Base-by-base conservation (phyloP, 2,797 vertebrate genomes). In the Rousettus madagascariensis region DNA sequence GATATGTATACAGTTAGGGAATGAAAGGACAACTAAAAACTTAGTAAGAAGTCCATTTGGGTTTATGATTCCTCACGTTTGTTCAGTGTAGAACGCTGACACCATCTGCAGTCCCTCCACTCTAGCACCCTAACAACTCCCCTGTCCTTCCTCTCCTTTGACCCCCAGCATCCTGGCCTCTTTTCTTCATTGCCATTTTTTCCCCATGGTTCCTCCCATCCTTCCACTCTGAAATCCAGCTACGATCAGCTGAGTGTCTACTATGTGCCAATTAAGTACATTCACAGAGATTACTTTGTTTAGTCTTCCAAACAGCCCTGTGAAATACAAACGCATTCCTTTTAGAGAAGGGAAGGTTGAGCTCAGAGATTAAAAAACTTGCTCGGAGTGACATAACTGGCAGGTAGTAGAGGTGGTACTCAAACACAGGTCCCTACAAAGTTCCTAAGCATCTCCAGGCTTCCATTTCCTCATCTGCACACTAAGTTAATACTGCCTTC, bases 171-270 rank as follows among this genome's bases (percentile, higher is more conserved):
- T 8, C 22, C n/a, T 57, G 43, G 19, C 33, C 30, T 86, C 59
- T 53, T 49, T 46, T 41, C 36, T 75, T 38, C 22, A 1, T 55
- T 46, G 8, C 53, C 55, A 33, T 41, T 59, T 59, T 19, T 61
- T 38, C 6, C 53, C 88, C 38, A 41, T 9, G 43, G 24, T 43
- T 69, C 15, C 17, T 16, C 19, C 28, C 12, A 26, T 78, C 51
- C 26, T 20, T 90, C 36, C 3, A 55, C 49, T 93, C 38, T 77
- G 82, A 83, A 96, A 65, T 71, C 30, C 82, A 86, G 46, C 75
- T 77, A 16, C 2, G 10, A 20, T 4, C 5, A 9, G 16, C 46
- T 28, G 53, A 86, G 59, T 20, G 17, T 41, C n/a, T 24, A 55
- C 63, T 19, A 1, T 22, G 46, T 10, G 20, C 55, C 38, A 38